These are phyloP conservation scores for Chironomus tentans DNA, from an alignment of 2,888 invertebrate genomes.

Conservation along the genomic window DNA sequence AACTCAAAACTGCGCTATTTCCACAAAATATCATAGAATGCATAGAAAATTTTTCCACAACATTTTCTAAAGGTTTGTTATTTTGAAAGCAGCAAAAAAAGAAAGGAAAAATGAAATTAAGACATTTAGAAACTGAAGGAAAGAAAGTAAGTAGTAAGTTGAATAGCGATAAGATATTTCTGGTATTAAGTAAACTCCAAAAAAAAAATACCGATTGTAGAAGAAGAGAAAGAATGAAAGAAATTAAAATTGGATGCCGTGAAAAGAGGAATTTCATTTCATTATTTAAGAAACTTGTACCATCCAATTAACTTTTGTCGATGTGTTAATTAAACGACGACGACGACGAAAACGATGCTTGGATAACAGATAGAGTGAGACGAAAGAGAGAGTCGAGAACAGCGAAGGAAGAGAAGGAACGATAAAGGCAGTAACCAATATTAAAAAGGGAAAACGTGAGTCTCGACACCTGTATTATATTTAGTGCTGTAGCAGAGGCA, in stretches of 20 bases:
- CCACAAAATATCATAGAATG: no score
- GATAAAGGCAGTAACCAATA: not conserved
- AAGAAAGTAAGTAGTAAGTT: not conserved
- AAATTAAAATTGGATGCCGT: constrained; percentile 2
- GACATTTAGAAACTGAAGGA: not conserved
- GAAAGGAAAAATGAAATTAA: not conserved
- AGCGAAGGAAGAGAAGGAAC: not conserved
- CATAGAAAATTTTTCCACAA: no score
- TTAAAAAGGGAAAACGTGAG: constrained; percentile 1
- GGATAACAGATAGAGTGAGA: not conserved
- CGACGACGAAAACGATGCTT: not conserved
- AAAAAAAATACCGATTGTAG: not conserved
- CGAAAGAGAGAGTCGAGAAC: not conserved
- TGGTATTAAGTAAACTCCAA: not conserved
- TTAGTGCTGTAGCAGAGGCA: not conserved
- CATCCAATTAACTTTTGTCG: constrained; percentile 23
- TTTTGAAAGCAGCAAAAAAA: no score
- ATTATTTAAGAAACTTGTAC: not conserved
- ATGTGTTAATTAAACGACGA: constrained; percentile 27
- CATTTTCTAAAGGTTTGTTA: no score
- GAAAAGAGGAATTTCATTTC: not conserved
- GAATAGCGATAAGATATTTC: not conserved
- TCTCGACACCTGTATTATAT: constrained; percentile 9
- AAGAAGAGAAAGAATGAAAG: not conserved
- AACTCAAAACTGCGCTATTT: no score